These are phyloP conservation scores for Lutjanus argentimaculatus DNA, from an alignment of 2,797 vertebrate genomes.

Conservation along the genomic window DNA sequence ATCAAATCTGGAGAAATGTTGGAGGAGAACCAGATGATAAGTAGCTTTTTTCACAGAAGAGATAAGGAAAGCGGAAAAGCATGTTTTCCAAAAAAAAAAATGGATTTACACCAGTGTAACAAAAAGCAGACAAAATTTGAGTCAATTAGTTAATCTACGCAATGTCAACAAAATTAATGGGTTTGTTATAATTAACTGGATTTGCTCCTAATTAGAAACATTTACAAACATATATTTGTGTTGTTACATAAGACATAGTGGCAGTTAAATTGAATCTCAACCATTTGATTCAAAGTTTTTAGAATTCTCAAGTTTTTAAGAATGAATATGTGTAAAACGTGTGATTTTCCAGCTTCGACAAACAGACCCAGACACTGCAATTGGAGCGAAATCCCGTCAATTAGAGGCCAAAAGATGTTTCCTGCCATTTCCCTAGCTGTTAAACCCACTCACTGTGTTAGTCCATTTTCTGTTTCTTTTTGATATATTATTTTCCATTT, in stretches of 20 bases:
- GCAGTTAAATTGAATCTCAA: conserved; percentile 5
- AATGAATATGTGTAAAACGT: neutral
- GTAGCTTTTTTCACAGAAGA: conserved; percentile 8
- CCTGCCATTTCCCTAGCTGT: neutral
- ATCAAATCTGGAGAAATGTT: conserved; percentile 14
- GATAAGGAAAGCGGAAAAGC: conserved; percentile 21
- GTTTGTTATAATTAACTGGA: conserved; percentile 31
- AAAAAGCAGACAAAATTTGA: conserved; percentile 24
- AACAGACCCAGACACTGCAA: neutral
- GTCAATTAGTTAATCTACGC: conserved; percentile 6
- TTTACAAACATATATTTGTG: conserved; percentile 4
- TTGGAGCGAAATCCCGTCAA: neutral
- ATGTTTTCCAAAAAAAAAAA: conserved; percentile 24
- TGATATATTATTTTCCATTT: neutral
- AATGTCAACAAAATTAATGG: conserved; percentile 22
- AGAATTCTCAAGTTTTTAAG: neutral
- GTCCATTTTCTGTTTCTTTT: neutral
- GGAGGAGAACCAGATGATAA: conserved; percentile 10
- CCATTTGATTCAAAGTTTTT: conserved; percentile 6
- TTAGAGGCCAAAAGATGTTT: conserved; percentile 2
- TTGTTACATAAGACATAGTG: neutral
- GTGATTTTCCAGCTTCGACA: neutral
- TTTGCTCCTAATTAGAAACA: conserved; percentile 32
- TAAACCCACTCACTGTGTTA: neutral
- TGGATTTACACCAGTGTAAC: conserved; percentile 19